These are phyloP conservation scores for Drosophila limbata DNA, from an alignment of 2,888 invertebrate genomes.

Conservation along the genomic window DNA sequence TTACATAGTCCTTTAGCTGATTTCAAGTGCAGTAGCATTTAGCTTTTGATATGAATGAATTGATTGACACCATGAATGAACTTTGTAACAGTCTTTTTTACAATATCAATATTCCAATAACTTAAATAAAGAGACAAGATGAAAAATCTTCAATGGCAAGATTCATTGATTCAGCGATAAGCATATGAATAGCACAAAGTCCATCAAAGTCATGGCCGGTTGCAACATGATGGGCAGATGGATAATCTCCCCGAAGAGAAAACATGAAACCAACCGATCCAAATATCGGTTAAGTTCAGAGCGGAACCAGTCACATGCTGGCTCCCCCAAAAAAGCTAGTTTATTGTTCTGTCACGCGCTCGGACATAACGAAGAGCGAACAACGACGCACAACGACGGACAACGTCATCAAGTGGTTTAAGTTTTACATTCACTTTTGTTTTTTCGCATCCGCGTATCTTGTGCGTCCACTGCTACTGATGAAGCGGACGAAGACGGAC, in stretches of 20 bases:
- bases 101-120: neutral
- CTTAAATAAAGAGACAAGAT: neutral
- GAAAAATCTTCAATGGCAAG: slow-evolving; percentile 28
- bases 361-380: slow-evolving; percentile 29
- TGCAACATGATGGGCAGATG: slow-evolving; percentile 7
- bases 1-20: neutral
- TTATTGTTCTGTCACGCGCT: slow-evolving; percentile 76
- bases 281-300: slow-evolving; percentile 44
- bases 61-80: neutral
- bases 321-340: slow-evolving; percentile 29
- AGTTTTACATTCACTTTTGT: slow-evolving; percentile 72
- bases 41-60: neutral
- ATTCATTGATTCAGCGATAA: slow-evolving; percentile 41
- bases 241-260: slow-evolving; percentile 9
- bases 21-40: neutral
- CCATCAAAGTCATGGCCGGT: slow-evolving; percentile 47
- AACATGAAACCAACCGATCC: slow-evolving; percentile 30
- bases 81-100: neutral
- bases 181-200: slow-evolving; percentile 23
- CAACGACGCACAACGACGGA: slow-evolving; percentile 8
- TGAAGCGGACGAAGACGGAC: slow-evolving; percentile 14
- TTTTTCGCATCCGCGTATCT: slow-evolving; percentile 70
- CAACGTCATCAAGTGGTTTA: slow-evolving; percentile 71
- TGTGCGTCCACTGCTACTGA: slow-evolving; percentile 44
- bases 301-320: slow-evolving; percentile 64